Evolutionary conservation across 30 jellyfish, hydroid and myxozoan species (phyloP).

Genomic region (Nemopilema nomurai): DNA sequence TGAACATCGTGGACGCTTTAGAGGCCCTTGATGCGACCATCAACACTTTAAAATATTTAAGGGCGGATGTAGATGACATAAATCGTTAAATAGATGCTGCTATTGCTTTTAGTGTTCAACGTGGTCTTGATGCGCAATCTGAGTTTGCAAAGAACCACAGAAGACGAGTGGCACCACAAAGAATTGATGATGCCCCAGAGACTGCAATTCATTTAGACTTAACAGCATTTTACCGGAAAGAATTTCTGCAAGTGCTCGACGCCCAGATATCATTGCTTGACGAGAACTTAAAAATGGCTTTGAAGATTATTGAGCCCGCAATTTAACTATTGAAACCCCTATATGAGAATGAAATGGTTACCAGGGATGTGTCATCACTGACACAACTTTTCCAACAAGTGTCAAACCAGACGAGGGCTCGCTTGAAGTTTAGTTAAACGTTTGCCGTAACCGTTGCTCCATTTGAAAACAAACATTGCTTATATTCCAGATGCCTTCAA

Average conservation of each 20-base stretch:
- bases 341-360: constrained; percentile 12
- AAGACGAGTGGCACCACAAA: constrained; percentile 48
- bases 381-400: not conserved
- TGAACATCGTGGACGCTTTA: constrained; percentile 46
- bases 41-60: too few relatives aligned
- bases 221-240: constrained; percentile 12
- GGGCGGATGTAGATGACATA: too few relatives aligned
- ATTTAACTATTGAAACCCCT: constrained; percentile 22
- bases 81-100: constrained; percentile 49
- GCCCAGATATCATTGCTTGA: constrained; percentile 43
- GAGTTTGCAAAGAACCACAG: constrained; percentile 65
- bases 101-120: constrained; percentile 45
- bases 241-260: constrained; percentile 45
- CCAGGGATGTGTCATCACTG: not conserved
- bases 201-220: constrained; percentile 33
- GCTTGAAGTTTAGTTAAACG: constrained; percentile 26
- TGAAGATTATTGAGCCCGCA: constrained; percentile 44
- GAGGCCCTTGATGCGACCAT: constrained; percentile 46
- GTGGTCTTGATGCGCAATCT: constrained; percentile 49
- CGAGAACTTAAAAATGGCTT: constrained; percentile 41
- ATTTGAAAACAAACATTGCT: constrained; percentile 19
- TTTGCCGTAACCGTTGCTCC: constrained; percentile 52
- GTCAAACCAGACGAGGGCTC: not conserved
- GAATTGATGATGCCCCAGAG: constrained; percentile 53
- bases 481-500: constrained; percentile 21